These are phyloP conservation scores for Eulemur mongoz DNA, from an alignment of 2,797 vertebrate genomes.

Conservation along the genomic window DNA sequence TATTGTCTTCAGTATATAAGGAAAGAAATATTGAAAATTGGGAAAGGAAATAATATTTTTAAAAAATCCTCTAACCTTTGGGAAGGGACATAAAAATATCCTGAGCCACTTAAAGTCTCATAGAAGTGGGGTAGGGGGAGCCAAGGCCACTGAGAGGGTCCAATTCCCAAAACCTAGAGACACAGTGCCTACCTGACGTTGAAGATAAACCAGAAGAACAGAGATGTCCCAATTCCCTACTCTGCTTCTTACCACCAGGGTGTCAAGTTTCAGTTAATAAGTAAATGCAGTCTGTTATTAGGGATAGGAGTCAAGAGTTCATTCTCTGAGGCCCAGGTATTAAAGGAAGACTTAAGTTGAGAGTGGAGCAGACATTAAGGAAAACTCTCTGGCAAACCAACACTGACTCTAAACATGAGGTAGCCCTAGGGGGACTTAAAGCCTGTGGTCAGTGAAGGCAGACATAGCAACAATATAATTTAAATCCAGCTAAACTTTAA, in stretches of 20 bases:
- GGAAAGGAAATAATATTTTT: not conserved
- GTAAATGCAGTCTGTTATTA: not conserved
- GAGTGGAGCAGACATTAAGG: too few relatives aligned
- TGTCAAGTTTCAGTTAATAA: not conserved
- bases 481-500: too few relatives aligned
- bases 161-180: not conserved
- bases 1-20: not conserved
- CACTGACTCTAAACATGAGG: too few relatives aligned
- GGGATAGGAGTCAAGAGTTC: not conserved
- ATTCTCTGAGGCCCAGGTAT: not conserved
- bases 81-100: not conserved
- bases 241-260: not conserved
- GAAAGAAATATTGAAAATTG: not conserved
- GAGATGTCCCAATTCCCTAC: not conserved
- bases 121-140: not conserved
- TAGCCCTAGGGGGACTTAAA: too few relatives aligned
- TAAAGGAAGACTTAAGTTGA: too few relatives aligned
- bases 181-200: not conserved
- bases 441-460: too few relatives aligned
- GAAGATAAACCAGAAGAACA: not conserved
- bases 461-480: too few relatives aligned
- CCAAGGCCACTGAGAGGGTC: not conserved
- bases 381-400: too few relatives aligned
- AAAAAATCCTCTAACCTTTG: not conserved
- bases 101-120: not conserved